A percentile compares a stretch with the other conserved stretches of the same genome.
Evolutionary conservation across 2,113 vertebrate species (phyloP).

Genomic region (Drymodes brunneopygia): DNA sequence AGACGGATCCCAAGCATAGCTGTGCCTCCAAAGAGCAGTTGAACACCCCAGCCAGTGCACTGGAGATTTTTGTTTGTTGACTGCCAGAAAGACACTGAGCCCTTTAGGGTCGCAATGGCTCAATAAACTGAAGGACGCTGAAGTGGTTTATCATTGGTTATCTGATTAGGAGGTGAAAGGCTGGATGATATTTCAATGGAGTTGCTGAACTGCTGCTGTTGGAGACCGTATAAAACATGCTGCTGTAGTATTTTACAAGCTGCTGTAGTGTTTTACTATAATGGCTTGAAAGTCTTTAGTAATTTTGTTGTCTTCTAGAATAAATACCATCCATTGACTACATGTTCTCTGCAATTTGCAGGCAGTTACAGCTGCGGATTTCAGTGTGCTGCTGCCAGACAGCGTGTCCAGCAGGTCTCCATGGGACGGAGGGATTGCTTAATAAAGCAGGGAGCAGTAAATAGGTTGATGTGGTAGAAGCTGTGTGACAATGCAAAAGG

Average conservation of each 20-base stretch:
- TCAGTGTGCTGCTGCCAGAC: neutral
- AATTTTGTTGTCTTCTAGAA: neutral
- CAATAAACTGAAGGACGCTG: neutral
- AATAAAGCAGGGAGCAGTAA: neutral
- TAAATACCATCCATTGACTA: neutral
- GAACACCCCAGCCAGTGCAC: neutral
- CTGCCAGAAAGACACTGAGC: neutral
- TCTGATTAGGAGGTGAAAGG: conserved; percentile 29
- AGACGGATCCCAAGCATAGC: neutral
- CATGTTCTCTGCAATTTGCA: neutral
- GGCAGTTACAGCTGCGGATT: neutral
- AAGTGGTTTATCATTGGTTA: neutral
- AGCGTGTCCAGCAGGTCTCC: neutral
- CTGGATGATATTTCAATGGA: neutral
- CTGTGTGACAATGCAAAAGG: neutral
- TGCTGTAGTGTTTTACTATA: neutral
- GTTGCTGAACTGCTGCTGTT: neutral
- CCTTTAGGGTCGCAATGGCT: neutral
- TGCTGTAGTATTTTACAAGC: neutral
- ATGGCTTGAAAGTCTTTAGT: neutral
- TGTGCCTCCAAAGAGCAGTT: neutral
- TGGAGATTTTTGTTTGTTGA: neutral
- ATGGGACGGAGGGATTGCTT: neutral
- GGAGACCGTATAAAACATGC: neutral
- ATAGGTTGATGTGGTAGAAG: neutral